These are phyloP conservation scores for Salvator merianae DNA, from an alignment of 2,113 vertebrate species.

Conservation along the genomic window DNA sequence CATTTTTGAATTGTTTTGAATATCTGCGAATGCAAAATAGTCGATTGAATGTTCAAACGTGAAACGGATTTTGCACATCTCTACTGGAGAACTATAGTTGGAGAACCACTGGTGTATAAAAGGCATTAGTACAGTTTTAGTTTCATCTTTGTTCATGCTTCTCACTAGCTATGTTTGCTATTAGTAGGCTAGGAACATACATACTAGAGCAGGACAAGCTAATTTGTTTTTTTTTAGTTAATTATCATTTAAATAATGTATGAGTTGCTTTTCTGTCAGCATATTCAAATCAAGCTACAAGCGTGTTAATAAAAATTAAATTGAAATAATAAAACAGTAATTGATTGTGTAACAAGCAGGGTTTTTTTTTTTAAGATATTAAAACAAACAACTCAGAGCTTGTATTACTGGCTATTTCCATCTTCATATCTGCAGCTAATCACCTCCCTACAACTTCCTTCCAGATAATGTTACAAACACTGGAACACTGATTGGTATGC, in stretches of 20 bases:
- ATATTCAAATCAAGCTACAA: not conserved
- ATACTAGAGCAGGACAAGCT: not conserved
- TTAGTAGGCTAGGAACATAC: not conserved
- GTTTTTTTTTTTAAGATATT: not conserved
- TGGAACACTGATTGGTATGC: slow-evolving; percentile 22
- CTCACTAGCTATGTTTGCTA: not conserved
- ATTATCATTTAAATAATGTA: not conserved
- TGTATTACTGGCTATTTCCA: not conserved
- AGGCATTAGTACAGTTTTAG: not conserved
- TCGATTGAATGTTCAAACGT: no score
- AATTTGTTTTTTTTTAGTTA: not conserved
- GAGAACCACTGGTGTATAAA: no score
- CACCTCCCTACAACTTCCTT: not conserved
- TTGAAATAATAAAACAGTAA: not conserved
- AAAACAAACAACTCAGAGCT: not conserved
- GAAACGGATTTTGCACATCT: no score
- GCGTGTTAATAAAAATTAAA: not conserved
- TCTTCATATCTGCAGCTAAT: not conserved
- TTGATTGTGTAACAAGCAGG: not conserved
- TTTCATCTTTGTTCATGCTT: not conserved
- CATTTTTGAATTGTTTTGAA: no score
- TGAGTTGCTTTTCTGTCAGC: not conserved
- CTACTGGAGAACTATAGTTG: no score
- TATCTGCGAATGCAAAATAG: no score
- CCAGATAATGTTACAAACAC: not conserved